Evolutionary conservation across 1,140 invertebrate species (phyloP), one percentile per base, ranked within the genome.

Genomic region (Drosophila athabasca): DNA sequence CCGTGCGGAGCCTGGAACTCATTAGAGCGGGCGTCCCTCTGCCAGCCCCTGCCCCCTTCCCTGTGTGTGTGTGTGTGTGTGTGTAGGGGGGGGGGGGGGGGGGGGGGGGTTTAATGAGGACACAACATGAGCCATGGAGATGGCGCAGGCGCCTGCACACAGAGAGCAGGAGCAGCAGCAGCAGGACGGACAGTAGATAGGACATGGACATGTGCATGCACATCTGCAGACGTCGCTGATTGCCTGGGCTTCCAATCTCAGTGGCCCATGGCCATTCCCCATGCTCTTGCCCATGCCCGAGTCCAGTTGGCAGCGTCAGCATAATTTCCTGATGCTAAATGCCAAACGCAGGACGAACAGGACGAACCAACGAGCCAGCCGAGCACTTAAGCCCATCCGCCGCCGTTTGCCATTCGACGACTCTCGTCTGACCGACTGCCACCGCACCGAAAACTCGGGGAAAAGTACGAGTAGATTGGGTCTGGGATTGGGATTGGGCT

Each of bases 321-420:
- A 91, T 90, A 83, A 91, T 91, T 90, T 91, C 85, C 90, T 84
- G 85, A 89, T 89, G 80, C 73, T 90, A 90, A 90, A 90, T 90
- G 85, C 85, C 90, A 91, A 83, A 87, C 67, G 79, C 83, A 79
- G 79, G 67, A 72, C 77, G 57, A 54, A 43, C 48, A 67, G 58
- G 52, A 51, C 50, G 67, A 77, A 50, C 48, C 59, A 59, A 41
- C 58, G 55, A 66, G 58, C 64, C 43, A 83, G 70, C 55, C 82
- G 73, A 85, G 75, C 79, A 88, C 82, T 87, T 87, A 78, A 87
- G 79, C 83, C 79, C 79, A 79, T 87, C 74, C 82, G 83, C 78
- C 70, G 59, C 43, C 35, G 35, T 57, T 57, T 44, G 46, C 59
- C 59, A 61, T 70, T 70, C 55, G 55, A 66, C 64, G 48, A 66